These are phyloP conservation scores for Zaprionus inermis DNA, from an alignment of 1,140 invertebrate genomes.

Conservation along the genomic window DNA sequence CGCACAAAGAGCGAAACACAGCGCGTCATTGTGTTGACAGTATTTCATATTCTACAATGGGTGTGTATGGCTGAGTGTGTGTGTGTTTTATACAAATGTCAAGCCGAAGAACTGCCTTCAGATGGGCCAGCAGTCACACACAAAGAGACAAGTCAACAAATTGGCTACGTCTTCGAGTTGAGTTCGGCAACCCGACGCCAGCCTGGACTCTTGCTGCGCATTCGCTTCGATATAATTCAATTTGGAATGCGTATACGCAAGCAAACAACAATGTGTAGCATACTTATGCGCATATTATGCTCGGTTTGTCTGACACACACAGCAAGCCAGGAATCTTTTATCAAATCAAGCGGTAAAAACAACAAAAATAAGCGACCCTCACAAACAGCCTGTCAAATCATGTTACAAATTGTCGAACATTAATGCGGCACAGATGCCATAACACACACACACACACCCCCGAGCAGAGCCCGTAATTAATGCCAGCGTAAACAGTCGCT, in stretches of 20 bases:
- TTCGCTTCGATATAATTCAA: conserved; percentile 74
- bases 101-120: conserved; percentile 46
- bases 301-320: conserved; percentile 12
- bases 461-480: conserved; percentile 53
- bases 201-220: conserved; percentile 65
- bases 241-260: conserved; percentile 40
- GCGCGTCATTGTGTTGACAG: conserved; percentile 42
- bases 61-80: background rate
- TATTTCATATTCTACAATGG: conserved; percentile 46
- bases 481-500: conserved; percentile 36
- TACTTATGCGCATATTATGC: conserved; percentile 38
- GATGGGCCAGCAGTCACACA: conserved; percentile 24
- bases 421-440: conserved; percentile 36
- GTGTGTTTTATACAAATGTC: conserved; percentile 66
- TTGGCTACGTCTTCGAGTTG: conserved; percentile 68
- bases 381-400: conserved; percentile 48
- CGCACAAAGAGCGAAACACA: conserved; percentile 63
- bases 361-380: conserved; percentile 6
- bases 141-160: conserved; percentile 52
- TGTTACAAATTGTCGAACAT: conserved; percentile 48
- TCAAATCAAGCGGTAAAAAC: conserved; percentile 47
- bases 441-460: conserved; percentile 27
- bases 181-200: background rate
- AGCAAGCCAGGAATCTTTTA: conserved; percentile 15
- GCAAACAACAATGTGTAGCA: conserved; percentile 20